phyloP scores from a whole-genome alignment of 1,140 invertebrate species.

The Calosoma granatense region DNA sequence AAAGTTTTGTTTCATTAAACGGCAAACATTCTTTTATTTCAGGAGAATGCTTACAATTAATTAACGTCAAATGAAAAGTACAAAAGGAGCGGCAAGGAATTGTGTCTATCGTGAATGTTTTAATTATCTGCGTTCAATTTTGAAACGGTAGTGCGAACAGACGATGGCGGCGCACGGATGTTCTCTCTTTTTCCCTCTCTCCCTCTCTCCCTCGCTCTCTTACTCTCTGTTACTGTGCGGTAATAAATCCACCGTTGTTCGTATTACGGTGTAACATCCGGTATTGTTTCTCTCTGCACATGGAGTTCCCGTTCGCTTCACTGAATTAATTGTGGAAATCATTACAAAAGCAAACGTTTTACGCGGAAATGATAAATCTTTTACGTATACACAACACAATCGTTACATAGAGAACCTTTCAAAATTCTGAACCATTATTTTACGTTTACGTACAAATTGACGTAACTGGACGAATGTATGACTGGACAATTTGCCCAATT shows the following conservation, averaged over 20 bases:
- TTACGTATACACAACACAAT: background rate
- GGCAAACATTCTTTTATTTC: background rate
- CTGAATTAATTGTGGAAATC: conserved; percentile 23
- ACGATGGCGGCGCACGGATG: background rate
- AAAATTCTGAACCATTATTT: background rate
- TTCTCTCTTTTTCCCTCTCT: too few species aligned
- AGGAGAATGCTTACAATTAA: background rate
- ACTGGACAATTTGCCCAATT: too few species aligned
- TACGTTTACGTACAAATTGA: too few species aligned
- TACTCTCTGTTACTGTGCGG: too few species aligned
- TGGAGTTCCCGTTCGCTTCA: conserved; percentile 3
- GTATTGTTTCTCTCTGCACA: background rate
- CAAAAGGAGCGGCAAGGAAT: background rate
- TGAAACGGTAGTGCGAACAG: background rate
- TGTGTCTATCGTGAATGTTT: background rate
- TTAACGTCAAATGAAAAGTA: background rate
- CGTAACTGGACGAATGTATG: too few species aligned
- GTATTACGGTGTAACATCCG: background rate
- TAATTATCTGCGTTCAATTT: background rate
- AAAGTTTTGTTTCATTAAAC: background rate
- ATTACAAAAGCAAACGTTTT: conserved; percentile 15
- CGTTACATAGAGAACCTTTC: too few species aligned
- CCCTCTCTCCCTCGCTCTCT: too few species aligned
- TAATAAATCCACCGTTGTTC: background rate
- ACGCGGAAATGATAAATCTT: conserved; percentile 22